These are phyloP conservation scores for Podarcis muralis DNA, from an alignment of 2,113 vertebrate species.

Conservation along the genomic window DNA sequence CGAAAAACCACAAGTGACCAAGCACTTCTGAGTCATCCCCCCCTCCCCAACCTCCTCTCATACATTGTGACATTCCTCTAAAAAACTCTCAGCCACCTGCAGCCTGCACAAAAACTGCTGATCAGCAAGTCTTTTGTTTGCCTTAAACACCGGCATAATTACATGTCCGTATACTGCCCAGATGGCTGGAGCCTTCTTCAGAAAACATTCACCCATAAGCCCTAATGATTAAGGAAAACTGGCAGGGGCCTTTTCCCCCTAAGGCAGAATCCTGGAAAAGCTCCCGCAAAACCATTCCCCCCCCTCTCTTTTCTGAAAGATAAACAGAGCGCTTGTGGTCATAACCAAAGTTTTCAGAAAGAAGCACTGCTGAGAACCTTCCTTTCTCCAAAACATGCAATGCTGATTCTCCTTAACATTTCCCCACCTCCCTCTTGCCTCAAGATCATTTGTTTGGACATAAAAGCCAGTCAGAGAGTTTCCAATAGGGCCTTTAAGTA, in stretches of 20 bases:
- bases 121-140: conserved; percentile 62
- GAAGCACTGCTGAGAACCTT: conserved; percentile 35
- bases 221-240: conserved; percentile 69
- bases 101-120: conserved; percentile 55
- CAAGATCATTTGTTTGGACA: not conserved
- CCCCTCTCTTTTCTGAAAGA: not conserved
- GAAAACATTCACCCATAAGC: conserved; percentile 56
- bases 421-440: not conserved
- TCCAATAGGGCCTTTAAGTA: not conserved
- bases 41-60: conserved; percentile 44
- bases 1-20: conserved; percentile 83
- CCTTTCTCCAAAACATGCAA: conserved; percentile 39
- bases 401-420: not conserved
- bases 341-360: conserved; percentile 27
- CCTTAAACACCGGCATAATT: conserved; percentile 50
- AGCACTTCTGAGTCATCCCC: conserved; percentile 78
- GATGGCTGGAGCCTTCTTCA: conserved; percentile 63
- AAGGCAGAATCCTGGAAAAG: conserved; percentile 67
- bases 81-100: conserved; percentile 75
- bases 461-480: not conserved
- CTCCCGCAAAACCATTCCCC: conserved; percentile 66
- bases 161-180: conserved; percentile 57
- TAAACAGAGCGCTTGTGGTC: conserved; percentile 35
- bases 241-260: conserved; percentile 63
- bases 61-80: conserved; percentile 67